Evolutionary conservation across 2,888 invertebrate species (phyloP), one percentile per base, ranked within the genome.

Genomic region (Dorcus hopei): DNA sequence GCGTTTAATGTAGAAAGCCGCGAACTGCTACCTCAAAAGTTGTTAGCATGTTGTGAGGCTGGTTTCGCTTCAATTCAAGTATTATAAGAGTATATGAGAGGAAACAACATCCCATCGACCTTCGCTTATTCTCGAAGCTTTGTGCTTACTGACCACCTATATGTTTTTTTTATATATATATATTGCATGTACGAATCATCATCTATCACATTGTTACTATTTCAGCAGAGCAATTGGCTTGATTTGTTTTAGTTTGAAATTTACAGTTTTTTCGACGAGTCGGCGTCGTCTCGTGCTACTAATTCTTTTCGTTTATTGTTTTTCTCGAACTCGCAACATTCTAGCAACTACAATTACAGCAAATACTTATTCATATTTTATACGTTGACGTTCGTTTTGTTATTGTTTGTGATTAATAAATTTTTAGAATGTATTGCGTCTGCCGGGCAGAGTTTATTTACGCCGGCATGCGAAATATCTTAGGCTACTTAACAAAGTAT

Each of bases 31-130:
- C 77, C 77, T 72, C 59, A 68, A 66, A 72, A 72, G 79, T 78
- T 80, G 80, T 79, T 79, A 79, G 80, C 80, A 80, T 80, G 80
- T 80, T 80, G 80, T 80, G 79, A 79, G 76, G 72, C 72, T 72
- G 69, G 66, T 66, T 58, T 59, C 57, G 63, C 64, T 65, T 63
- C 54, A 33, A 33, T 33, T 52, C 54, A 65, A 61, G 54, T 62
- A 49, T 62, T 63, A 19, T 19, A 19, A 19, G 14, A 56, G 59
- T 23, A 33, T 14, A 56, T 33, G 16, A 58, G 38, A 33, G 58
- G 50, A 52, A 58, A 62, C 61, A 49, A 56, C 49, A 48, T 59
- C 60, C 63, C 57, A 26, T 60, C 59, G 59, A 62, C 57, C 59
- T 63, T 61, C 54, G 61, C 61, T 63, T 62, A 61, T 61, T 62